A percentile compares a stretch with the other conserved stretches of the same genome.
Conservation (phyloP, 2,888 invertebrate genomes). For the Drosophila anomalata region DNA sequence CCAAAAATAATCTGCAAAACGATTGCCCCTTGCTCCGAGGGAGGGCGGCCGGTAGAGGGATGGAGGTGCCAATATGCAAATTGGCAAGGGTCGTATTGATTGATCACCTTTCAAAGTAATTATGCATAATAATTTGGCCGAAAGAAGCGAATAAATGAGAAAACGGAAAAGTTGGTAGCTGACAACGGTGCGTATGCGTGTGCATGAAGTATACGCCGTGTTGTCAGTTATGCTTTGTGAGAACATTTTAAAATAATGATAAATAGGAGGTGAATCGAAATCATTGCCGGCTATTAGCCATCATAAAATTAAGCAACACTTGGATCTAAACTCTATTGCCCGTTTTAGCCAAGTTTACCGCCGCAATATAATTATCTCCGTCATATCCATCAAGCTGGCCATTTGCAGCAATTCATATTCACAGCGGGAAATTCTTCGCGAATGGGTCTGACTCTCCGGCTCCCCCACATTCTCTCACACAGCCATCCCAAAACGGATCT, state of each 20-base stretch:
- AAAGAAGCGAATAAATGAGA: neutral
- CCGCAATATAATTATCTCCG: constrained; percentile 24
- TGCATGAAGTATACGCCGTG: neutral
- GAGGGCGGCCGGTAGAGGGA: neutral
- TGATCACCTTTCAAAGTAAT: constrained; percentile 60
- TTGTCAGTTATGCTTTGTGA: neutral
- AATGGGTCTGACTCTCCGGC: neutral
- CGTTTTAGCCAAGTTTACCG: constrained; percentile 8
- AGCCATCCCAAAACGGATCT: constrained; percentile 14
- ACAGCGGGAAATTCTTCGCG: constrained; percentile 18
- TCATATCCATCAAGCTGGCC: constrained; percentile 23
- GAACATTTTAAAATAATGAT: neutral
- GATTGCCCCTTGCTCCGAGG: constrained; percentile 10
- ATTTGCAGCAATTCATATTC: constrained; percentile 30
- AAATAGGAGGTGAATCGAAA: neutral
- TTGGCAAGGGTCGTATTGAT: constrained; percentile 60
- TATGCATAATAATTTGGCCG: constrained; percentile 59
- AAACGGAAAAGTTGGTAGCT: neutral
- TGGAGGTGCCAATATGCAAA: constrained; percentile 68
- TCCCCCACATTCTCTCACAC: constrained; percentile 15
- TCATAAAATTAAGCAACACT: constrained; percentile 21
- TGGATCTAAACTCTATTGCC: constrained; percentile 8
- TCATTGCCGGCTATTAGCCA: constrained; percentile 1
- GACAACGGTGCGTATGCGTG: constrained; percentile 40
- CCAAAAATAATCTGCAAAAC: constrained; percentile 50